Evolutionary conservation across 2,888 invertebrate genomes (phyloP).

Genomic region (Protonemura montana): DNA sequence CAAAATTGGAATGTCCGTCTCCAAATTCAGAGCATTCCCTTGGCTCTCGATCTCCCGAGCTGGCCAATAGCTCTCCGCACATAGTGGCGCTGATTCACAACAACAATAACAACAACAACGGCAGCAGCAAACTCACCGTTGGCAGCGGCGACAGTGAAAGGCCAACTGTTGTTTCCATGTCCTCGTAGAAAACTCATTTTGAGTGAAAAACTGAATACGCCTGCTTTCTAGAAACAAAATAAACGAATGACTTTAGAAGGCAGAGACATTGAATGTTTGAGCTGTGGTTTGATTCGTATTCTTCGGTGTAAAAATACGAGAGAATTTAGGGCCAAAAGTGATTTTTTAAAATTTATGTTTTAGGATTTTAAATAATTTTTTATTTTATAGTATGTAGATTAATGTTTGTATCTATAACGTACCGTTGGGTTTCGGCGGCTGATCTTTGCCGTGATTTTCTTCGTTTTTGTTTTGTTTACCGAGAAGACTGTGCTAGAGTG

Average conservation of each 20-base stretch:
- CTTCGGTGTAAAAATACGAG: neutral
- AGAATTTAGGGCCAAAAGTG: neutral
- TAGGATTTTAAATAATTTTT: slow-evolving; percentile 12
- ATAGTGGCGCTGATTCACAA: slow-evolving; percentile 54
- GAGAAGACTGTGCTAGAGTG: neutral
- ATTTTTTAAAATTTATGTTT: neutral
- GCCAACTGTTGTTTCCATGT: slow-evolving; percentile 59
- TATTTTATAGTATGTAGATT: neutral
- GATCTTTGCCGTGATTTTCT: neutral
- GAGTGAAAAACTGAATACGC: neutral
- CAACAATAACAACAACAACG: slow-evolving; percentile 46
- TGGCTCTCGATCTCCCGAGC: slow-evolving; percentile 23
- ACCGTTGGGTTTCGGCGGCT: neutral
- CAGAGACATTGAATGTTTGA: neutral
- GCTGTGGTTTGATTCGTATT: neutral
- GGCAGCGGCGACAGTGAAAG: slow-evolving; percentile 52
- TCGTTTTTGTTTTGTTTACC: neutral
- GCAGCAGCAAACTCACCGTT: slow-evolving; percentile 19
- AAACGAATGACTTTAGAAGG: neutral
- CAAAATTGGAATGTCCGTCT: slow-evolving; percentile 57
- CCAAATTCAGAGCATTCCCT: slow-evolving; percentile 52
- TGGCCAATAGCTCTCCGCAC: slow-evolving; percentile 56
- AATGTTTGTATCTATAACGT: neutral
- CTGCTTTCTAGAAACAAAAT: neutral
- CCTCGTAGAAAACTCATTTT: slow-evolving; percentile 50